Evolutionary conservation across 2,797 vertebrate species (phyloP), one percentile per base, ranked within the genome.

Genomic region (Myotis findleyi): DNA sequence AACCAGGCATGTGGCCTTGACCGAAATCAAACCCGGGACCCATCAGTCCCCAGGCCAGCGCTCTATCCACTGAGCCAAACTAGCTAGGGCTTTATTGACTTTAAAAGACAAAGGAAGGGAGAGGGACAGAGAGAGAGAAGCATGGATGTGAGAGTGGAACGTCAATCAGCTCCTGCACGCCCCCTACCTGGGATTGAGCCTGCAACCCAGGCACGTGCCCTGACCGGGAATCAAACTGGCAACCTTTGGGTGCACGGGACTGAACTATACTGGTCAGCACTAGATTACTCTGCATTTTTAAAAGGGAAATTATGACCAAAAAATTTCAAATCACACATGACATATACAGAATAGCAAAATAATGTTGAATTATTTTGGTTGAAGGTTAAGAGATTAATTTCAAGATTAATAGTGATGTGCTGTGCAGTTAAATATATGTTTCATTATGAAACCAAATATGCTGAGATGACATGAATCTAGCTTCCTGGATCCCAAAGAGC

Each of bases 381-480:
- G 72, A 95, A 36, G n/a, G 27, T 80, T 86, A 49, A 89, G 80
- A 82, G 82, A 91, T 77, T n/a, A 87, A 69, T 69, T 94, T 92
- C 11, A 75, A 59, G 38, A 59, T 84, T 86, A 88, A 85, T 17
- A 79, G 33, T 82, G 80, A 96, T 47, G 4, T n/a, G 44, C 64
- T 85, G 14, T 66, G 38, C 49, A 80, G 51, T 88, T 84, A 91
- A 84, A 80, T 87, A 25, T 21, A 38, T 7, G 17, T 62, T 68
- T 94, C 87, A 87, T 91, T 95, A 95, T 8, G 25, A 90, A 87
- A 82, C 3, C 7, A 13, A 93, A 87, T 33, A 55, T n/a, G 38
- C 36, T 33, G 51, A 83, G 44, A 71, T 76, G n/a, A 73, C 10
- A 13, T 23, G 81, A 71, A 85, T 75, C 64, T 64, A 33, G 41